Evolutionary conservation across 2,888 invertebrate species (phyloP).

Genomic region (Byasa hedistus): DNA sequence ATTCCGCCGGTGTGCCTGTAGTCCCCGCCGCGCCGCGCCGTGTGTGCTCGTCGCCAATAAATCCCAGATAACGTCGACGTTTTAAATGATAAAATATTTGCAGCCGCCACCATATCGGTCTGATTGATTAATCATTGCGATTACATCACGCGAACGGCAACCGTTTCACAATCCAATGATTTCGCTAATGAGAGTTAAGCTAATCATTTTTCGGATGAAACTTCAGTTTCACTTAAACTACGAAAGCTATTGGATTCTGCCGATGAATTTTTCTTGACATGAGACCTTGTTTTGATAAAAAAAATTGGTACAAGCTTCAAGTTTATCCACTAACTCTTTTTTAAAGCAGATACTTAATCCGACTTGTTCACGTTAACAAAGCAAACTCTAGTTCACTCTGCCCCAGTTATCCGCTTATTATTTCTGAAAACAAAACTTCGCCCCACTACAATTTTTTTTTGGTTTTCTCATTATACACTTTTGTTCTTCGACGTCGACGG

Average conservation of each 20-base stretch:
- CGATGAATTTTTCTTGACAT: too few relatives aligned
- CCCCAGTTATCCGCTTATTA: constrained; percentile 14
- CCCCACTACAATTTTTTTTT: background rate
- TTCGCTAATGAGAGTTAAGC: too few relatives aligned
- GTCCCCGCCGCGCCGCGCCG: background rate
- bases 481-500: too few relatives aligned
- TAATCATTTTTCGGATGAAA: too few relatives aligned
- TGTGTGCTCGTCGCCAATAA: constrained; percentile 6
- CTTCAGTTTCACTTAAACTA: too few relatives aligned
- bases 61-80: constrained; percentile 9
- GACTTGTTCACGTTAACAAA: background rate
- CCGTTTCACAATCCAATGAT: too few relatives aligned
- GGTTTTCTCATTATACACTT: too few relatives aligned
- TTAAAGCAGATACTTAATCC: background rate
- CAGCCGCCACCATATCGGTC: constrained; percentile 5
- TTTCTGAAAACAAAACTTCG: constrained; percentile 10
- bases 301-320: background rate
- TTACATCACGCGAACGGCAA: too few relatives aligned
- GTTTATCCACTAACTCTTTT: background rate
- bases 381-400: constrained; percentile 3
- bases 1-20: background rate
- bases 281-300: too few relatives aligned
- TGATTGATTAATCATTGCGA: background rate
- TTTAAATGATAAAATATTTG: constrained; percentile 20
- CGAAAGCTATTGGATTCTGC: too few relatives aligned